Percentiles rank a stretch among this genome's conserved stretches.
These are phyloP conservation scores for Pocillopora verrucosa DNA, from an alignment of 64 coral and sea anemone genomes.

Conservation along the genomic window DNA sequence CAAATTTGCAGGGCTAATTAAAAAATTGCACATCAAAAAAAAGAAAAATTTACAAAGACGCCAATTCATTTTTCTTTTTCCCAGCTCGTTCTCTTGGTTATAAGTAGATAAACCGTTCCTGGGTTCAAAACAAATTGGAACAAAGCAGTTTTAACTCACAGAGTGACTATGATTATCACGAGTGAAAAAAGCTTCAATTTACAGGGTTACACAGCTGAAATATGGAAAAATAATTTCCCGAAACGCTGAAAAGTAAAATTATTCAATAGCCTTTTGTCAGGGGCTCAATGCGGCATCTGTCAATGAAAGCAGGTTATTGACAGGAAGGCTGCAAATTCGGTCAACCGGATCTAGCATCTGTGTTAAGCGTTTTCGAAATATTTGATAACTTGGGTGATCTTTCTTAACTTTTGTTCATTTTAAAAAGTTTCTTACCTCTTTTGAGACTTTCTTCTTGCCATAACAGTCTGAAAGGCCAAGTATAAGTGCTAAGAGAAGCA, in stretches of 20 bases:
- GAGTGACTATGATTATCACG: background rate
- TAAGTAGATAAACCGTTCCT: too few species aligned
- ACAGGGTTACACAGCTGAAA: background rate
- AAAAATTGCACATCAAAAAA: too few species aligned
- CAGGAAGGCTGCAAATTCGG: background rate
- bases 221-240: background rate
- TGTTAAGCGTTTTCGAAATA: background rate
- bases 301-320: background rate
- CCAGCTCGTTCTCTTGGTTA: too few species aligned
- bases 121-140: too few species aligned
- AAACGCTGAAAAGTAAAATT: too few species aligned
- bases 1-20: too few species aligned
- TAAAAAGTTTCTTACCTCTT: conserved; percentile 70
- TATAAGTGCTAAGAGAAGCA: conserved; percentile 19
- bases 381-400: background rate
- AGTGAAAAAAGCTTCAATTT: background rate
- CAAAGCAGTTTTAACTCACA: too few species aligned
- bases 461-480: conserved; percentile 38
- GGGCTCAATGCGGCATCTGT: background rate
- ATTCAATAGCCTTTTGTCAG: too few species aligned
- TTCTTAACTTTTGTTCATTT: background rate
- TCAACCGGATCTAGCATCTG: background rate
- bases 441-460: conserved; percentile 93
- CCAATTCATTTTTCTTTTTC: background rate
- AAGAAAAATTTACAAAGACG: too few species aligned